Evolutionary conservation across 2,888 invertebrate species (phyloP), one percentile per base, ranked within the genome.

Genomic region (Drosophila tanythrix): DNA sequence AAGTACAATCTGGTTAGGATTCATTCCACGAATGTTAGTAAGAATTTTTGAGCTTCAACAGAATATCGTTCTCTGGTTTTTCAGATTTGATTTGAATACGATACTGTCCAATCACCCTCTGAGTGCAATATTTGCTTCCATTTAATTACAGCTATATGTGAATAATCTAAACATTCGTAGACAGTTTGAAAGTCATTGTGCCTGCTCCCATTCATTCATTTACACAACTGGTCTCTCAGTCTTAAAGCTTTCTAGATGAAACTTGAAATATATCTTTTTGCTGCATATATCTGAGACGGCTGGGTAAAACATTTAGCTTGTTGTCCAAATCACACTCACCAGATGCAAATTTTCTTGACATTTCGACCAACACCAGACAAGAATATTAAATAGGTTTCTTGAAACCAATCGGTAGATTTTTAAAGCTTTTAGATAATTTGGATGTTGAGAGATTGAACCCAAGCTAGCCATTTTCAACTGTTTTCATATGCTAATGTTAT

Each of bases 401-500:
- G 15, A 6, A 15, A 2, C 21, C 15, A 46, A 25, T 46, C 1
- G 15, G 15, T 15, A 8, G 25, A 15, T 4, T 15, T 3, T 21
- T 2, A 2, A 46, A 21, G 15, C 15, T 25, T 15, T 25, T 25
- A 25, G 2, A 46, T 46, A 46, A 46, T 7, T 46, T 46, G 15
- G 7, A 3, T 13, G 13, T 46, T 7, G 7, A 1, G 21, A 13
- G 21, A 21, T 21, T 15, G 13, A 46, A 25, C 0, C 46, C 25
- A 25, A 15, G 8, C 15, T 15, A 25, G 4, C 15, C 4, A 2
- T 15, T 25, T 15, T 8, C 46, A 4, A 25, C 46, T 46, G 46
- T 62, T 64, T 60, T 56, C 35, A 48, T 56, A 77, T 73, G 81
- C 73, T 55, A 74, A 82, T 90, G 76, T 75, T 65, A 76, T 70